Base-by-base conservation (phyloP, 2,888 invertebrate genomes). In the Noctua janthina region DNA sequence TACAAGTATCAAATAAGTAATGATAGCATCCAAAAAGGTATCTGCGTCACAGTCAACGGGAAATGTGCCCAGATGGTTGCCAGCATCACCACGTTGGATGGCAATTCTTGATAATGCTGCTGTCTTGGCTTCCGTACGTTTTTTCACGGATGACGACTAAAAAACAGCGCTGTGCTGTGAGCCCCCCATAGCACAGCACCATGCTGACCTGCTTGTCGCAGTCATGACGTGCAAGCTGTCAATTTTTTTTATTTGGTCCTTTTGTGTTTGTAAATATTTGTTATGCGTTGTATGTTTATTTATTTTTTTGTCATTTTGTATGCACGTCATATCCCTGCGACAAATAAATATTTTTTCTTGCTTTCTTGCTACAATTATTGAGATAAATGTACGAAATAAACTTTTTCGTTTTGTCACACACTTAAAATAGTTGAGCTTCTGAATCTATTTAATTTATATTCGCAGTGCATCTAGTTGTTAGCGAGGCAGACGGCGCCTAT, bases 401-500 rank as follows among this genome's bases (percentile, higher is more conserved):
- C 46, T 72, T 23, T 67, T 81, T n/a, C 56, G 3, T 51, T 54
- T 72, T 0, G 67, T 72, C 56, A 20, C 49, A 23, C 39, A 15
- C n/a, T 68, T 5, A 67, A 51, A 29, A 20, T 13, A 74, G 66
- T 87, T 67, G 75, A 43, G 13, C 80, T 86, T 86, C 85, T 86
- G 85, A 59, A 20, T 46, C 0, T 35, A 0, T 46, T 73, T n/a
- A 59, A n/a, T 78, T 78, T 51, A 49, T 15, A 64, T 49, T 68
- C 46, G n/a, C 59, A 76, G 59, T 87, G 92, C 90, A 92, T 88
- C 81, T 86, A 88, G 86, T 90, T 90, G 88, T 90, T 88, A 88
- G 89, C 85, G 76, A 88, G 71, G 90, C 91, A 94, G 95, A 95
- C 95, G 95, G 95, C 95, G 95, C 95, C 95, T 95, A 92, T 93